Percentiles rank a stretch among this genome's conserved stretches.
Evolutionary conservation across 2,888 invertebrate genomes (phyloP).

Genomic region (Anthophora plumipes): DNA sequence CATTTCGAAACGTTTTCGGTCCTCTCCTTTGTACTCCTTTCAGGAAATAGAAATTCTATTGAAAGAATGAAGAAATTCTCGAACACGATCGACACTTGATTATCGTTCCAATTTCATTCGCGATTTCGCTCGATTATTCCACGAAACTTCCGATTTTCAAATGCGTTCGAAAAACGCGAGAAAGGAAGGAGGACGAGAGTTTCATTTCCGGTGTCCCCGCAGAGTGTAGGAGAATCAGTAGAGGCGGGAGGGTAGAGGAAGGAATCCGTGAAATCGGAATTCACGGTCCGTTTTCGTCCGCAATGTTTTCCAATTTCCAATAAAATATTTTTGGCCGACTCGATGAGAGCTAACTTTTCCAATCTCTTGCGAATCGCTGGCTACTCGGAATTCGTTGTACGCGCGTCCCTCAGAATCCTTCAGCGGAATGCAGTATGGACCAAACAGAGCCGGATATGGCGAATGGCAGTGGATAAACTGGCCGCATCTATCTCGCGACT

Average conservation of each 20-base stretch:
- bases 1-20: not conserved
- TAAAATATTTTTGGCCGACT: constrained; percentile 63
- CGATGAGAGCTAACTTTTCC: constrained; percentile 70
- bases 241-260: not conserved
- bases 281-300: not conserved
- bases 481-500: not conserved
- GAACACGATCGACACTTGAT: too few species aligned
- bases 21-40: not conserved
- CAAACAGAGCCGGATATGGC: not conserved
- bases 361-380: constrained; percentile 65
- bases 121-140: too few species aligned
- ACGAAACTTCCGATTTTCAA: too few species aligned
- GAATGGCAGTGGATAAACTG: constrained; percentile 31
- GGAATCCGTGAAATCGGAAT: constrained; percentile 8
- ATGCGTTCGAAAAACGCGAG: too few species aligned
- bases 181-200: not conserved
- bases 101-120: too few species aligned
- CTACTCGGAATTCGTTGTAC: constrained; percentile 60
- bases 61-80: not conserved
- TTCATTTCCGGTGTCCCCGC: too few species aligned
- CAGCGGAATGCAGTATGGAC: constrained; percentile 19
- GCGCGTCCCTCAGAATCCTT: constrained; percentile 38
- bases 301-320: constrained; percentile 62
- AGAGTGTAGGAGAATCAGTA: not conserved
- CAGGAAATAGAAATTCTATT: too few species aligned